phyloP scores from a whole-genome alignment of 1,140 invertebrate genomes.

The Bursaphelenchus mucronatus region DNA sequence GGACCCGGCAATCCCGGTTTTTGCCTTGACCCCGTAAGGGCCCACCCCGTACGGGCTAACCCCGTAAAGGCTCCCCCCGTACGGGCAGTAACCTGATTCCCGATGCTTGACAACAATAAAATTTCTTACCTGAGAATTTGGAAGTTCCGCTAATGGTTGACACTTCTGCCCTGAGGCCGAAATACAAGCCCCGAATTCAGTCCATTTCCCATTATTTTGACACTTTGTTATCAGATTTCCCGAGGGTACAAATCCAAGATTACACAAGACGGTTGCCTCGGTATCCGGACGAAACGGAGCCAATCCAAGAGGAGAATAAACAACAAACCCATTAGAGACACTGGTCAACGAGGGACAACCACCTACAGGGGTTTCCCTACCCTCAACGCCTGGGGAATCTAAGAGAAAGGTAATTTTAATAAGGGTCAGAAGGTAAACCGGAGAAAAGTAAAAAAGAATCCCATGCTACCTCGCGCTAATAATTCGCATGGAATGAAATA shows the following conservation, averaged over 20 bases:
- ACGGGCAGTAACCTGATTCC: too few relatives aligned
- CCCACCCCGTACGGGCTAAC: too few relatives aligned
- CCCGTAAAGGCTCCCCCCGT: too few relatives aligned
- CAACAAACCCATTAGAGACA: constrained; percentile 15
- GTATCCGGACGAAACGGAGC: constrained; percentile 11
- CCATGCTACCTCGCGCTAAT: not conserved
- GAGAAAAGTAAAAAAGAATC: too few relatives aligned
- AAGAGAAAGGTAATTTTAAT: too few relatives aligned
- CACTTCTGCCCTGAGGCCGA: constrained; percentile 7
- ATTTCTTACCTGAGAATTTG: not conserved
- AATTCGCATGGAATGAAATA: not conserved
- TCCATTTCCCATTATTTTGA: constrained; percentile 9
- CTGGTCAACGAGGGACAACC: constrained; percentile 15
- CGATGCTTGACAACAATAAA: too few relatives aligned
- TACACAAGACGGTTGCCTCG: constrained; percentile 10
- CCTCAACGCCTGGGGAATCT: too few relatives aligned
- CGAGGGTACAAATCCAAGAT: constrained; percentile 11
- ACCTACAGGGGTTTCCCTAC: too few relatives aligned
- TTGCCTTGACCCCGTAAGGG: too few relatives aligned
- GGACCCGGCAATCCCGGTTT: too few relatives aligned
- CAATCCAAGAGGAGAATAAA: constrained; percentile 5
- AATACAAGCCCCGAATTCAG: constrained; percentile 10
- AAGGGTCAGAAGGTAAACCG: too few relatives aligned
- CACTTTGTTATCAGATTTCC: not conserved
- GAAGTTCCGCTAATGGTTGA: constrained; percentile 9